Evolutionary conservation across 2,113 vertebrate species (phyloP), one percentile per base, ranked within the genome.

Genomic region (Gopherus evgoodei): DNA sequence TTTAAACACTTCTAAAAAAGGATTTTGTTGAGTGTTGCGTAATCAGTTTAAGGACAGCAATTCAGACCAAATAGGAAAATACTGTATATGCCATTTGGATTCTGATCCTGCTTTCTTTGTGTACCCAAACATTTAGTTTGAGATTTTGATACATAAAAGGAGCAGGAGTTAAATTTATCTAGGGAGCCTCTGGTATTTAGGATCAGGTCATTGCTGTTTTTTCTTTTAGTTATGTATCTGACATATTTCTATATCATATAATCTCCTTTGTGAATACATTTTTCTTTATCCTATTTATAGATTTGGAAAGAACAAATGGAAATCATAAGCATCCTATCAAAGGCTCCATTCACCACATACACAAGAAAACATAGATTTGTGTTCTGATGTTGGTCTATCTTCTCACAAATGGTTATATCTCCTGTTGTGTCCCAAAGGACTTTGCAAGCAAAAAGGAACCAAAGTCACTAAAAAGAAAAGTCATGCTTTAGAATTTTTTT

Each of bases 231-330:
- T 54, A 44, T 78, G 10, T 78, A 85, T 90, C 80, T 50, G n/a
- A 93, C 88, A 88, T 90, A 88, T 85, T 95, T 96, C 4, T 95
- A 75, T 93, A 94, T 92, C 92, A 96, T 87, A 22, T 91, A 35
- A 17, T 95, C 35, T 10, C 13, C 27, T 54, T 29, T 93, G 75
- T 89, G 95, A 96, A 91, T 13, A 62, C 0, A 0, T 8, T 5
- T 90, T 91, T 65, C 50, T 57, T 19, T 12, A 44, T 81, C 59
- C 59, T 69, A 21, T 69, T 44, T 90, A 85, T 31, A 78, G 53
- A 83, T 79, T 86, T 75, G 88, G 56, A 84, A 97, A 84, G 38
- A 92, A 84, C 35, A 86, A 79, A 53, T 62, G 62, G 83, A 83
- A 81, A 19, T 19, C n/a, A 2, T 54, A 19, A 79, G 21, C 42